Percentiles rank a stretch among this genome's conserved stretches.
These are phyloP conservation scores for Drosophila sturtevanti DNA, from an alignment of 1,140 invertebrate genomes.

Conservation along the genomic window DNA sequence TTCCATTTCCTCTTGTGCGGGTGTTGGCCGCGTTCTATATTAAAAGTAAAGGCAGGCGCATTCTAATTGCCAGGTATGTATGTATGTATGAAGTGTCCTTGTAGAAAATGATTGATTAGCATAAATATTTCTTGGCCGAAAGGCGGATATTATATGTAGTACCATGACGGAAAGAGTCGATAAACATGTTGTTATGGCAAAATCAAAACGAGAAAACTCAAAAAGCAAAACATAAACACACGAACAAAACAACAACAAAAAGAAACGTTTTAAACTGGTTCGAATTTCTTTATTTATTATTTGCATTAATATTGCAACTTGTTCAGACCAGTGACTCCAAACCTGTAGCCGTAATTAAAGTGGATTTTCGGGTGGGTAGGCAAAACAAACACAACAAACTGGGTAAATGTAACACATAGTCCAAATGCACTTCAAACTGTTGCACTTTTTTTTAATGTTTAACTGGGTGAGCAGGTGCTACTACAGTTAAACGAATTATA, in stretches of 20 bases:
- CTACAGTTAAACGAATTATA: not conserved
- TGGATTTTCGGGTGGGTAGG: conserved; percentile 24
- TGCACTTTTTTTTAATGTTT: not conserved
- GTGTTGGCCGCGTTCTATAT: conserved; percentile 31
- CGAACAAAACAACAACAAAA: not conserved
- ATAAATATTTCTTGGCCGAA: conserved; percentile 33
- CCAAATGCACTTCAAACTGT: conserved; percentile 10
- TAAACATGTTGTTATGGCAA: conserved; percentile 41
- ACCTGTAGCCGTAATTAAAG: conserved; percentile 48
- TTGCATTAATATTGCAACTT: conserved; percentile 49
- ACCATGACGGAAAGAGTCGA: conserved; percentile 32
- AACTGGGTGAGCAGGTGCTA: conserved; percentile 18
- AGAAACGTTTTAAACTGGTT: conserved; percentile 42
- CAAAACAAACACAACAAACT: conserved; percentile 33
- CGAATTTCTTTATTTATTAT: conserved; percentile 28
- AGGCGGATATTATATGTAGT: conserved; percentile 44
- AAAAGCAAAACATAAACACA: conserved; percentile 9
- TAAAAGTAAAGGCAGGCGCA: conserved; percentile 20
- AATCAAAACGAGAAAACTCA: conserved; percentile 42
- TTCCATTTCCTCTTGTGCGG: conserved; percentile 33
- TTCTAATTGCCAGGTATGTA: conserved; percentile 45
- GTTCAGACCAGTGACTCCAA: conserved; percentile 34
- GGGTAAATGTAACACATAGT: conserved; percentile 37
- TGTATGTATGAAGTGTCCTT: conserved; percentile 22
- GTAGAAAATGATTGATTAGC: conserved; percentile 48